A percentile compares a stretch with the other conserved stretches of the same genome.
Evolutionary conservation across 2,113 vertebrate genomes (phyloP).

Genomic region (Camelus bactrianus): DNA sequence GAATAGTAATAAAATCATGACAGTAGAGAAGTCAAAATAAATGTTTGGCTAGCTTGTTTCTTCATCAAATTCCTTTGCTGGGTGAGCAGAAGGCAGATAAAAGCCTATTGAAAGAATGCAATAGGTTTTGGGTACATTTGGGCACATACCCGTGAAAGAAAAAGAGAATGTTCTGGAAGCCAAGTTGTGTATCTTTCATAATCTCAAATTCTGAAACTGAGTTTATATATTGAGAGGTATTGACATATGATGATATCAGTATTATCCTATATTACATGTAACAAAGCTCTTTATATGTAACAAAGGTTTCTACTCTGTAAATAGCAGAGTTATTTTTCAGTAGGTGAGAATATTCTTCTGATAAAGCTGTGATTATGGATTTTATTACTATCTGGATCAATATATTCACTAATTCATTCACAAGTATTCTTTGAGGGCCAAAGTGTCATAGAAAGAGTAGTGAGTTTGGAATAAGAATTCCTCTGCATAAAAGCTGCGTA

Average conservation of each 20-base stretch:
- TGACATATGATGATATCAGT: neutral
- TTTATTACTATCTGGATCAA: constrained; percentile 35
- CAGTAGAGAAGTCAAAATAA: constrained; percentile 41
- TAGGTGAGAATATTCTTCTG: neutral
- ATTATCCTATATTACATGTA: neutral
- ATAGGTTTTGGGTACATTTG: neutral
- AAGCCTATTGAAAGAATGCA: constrained; percentile 9
- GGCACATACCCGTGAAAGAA: neutral
- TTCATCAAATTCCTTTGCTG: constrained; percentile 29
- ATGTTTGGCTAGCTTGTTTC: constrained; percentile 10
- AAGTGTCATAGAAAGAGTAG: neutral
- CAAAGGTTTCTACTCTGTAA: neutral
- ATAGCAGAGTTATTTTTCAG: constrained; percentile 5
- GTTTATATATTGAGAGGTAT: constrained; percentile 28
- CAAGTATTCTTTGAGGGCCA: constrained; percentile 16
- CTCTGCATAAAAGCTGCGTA: constrained; percentile 1
- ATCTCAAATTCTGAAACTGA: constrained; percentile 39
- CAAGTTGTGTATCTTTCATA: neutral
- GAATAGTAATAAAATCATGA: constrained; percentile 60
- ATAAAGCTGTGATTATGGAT: neutral
- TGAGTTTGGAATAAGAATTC: constrained; percentile 12
- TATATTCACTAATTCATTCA: constrained; percentile 39
- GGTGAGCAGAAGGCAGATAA: neutral
- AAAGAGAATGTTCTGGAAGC: neutral
- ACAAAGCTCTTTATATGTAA: neutral